Evolutionary conservation across 2,888 invertebrate genomes (phyloP), one percentile per base, ranked within the genome.

Genomic region (Gibbula magus): DNA sequence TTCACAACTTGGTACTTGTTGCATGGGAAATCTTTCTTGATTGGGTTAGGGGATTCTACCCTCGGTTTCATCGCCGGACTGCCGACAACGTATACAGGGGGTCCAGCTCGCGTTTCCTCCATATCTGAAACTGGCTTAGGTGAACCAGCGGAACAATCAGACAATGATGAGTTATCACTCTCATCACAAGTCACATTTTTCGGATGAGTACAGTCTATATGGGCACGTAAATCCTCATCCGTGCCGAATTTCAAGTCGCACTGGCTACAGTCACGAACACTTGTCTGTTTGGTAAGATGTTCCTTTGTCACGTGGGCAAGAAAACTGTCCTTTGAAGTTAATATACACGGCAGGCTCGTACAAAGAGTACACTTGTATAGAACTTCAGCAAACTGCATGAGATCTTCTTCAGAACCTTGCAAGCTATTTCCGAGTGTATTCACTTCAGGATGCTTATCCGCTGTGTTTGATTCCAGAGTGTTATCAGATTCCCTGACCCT

Each of bases 321-420:
- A 81, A 90, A 90, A 74, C 85, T 88, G 7, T 85, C 84, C 76
- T 86, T 84, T 0, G 89, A 89, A 0, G 89, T 88, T 22, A 90
- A 70, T 75, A 90, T 89, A 7, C 87, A 88, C 2, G 90, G 89
- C 74, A 89, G 79, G 7, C 86, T 83, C 2, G 86, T 88, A 76
- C 90, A 90, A 25, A 90, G 79, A 2, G 87, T 87, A 79, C 90
- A 90, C 67, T 90, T 90, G 85, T 90, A 90, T n/a, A 90, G 81
- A 29, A 89, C 83, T 79, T 90, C 89, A 0, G 90, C 89, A 85
- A 88, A 89, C 66, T 84, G 82, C 86, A 87, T 83, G 51, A 88
- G 76, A 51, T 86, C 83, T 45, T 85, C 84, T 73, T 54, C 52
- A 20, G 29, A 75, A 32, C 29, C 52, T 32, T 8, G 73, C 2